Percentiles rank a stretch among this genome's conserved stretches.
These are phyloP conservation scores for Tipula helvola DNA, from an alignment of 2,888 invertebrate genomes.

Conservation along the genomic window DNA sequence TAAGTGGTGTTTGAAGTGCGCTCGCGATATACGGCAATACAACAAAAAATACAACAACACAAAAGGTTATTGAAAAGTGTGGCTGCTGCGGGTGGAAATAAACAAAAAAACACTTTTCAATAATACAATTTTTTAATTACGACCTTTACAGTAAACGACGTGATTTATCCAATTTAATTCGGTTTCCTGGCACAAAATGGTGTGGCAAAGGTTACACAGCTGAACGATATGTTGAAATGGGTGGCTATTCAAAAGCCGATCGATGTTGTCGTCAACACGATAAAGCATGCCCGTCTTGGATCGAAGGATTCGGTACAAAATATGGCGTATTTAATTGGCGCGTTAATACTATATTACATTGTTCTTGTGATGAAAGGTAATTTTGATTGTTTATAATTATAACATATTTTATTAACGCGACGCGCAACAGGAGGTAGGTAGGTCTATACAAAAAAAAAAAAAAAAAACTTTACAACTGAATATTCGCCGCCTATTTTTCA, in stretches of 20 bases:
- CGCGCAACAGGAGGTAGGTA: background rate
- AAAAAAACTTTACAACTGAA: background rate
- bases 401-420: background rate
- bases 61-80: background rate
- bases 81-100: background rate
- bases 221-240: constrained; percentile 61
- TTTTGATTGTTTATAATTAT: background rate
- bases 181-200: constrained; percentile 82
- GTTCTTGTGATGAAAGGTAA: constrained; percentile 79
- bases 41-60: background rate
- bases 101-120: background rate
- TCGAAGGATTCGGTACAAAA: constrained; percentile 64
- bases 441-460: background rate
- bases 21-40: background rate
- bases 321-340: constrained; percentile 77
- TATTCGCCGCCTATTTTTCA: background rate
- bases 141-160: constrained; percentile 33
- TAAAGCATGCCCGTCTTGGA: constrained; percentile 63
- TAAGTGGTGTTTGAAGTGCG: background rate
- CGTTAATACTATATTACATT: constrained; percentile 75
- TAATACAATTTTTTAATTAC: background rate
- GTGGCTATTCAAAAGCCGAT: constrained; percentile 65
- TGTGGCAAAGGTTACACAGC: constrained; percentile 76
- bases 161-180: constrained; percentile 47
- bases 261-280: constrained; percentile 76